Evolutionary conservation across 2,113 vertebrate species (phyloP).

Genomic region (Mirza zaza): DNA sequence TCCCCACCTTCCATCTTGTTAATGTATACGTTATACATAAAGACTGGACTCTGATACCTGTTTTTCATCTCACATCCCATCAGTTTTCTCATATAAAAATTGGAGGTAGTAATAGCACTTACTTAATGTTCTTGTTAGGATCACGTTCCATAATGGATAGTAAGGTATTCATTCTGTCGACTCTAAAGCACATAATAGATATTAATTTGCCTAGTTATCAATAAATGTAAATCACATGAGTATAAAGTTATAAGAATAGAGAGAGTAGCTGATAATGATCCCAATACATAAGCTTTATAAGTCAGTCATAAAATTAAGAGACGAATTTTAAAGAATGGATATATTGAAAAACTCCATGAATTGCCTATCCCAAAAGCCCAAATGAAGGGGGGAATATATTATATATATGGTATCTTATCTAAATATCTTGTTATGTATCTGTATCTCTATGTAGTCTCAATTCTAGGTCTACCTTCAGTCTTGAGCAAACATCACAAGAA

Average conservation of each 20-base stretch:
- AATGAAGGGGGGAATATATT: not conserved
- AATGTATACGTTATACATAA: not conserved
- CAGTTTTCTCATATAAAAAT: not conserved
- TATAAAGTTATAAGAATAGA: slow-evolving; percentile 12
- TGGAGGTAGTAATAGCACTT: not conserved
- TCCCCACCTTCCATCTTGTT: not conserved
- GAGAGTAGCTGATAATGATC: not conserved
- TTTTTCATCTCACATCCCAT: not conserved
- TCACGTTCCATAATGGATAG: not conserved
- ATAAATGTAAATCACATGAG: not conserved
- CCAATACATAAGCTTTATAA: not conserved
- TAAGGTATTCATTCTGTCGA: slow-evolving; percentile 20
- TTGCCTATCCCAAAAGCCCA: not conserved
- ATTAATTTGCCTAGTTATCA: slow-evolving; percentile 37
- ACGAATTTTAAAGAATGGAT: not conserved
- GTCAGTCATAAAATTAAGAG: not conserved
- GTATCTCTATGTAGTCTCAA: not conserved
- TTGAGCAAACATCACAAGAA: slow-evolving; percentile 26
- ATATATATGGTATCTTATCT: not conserved
- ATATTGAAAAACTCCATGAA: not conserved
- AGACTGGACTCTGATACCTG: not conserved
- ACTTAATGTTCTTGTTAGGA: not conserved
- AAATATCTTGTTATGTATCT: not conserved
- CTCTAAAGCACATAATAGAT: not conserved
- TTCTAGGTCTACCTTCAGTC: not conserved